These are phyloP conservation scores for Uria aalge DNA, from an alignment of 2,113 vertebrate species.

Conservation along the genomic window DNA sequence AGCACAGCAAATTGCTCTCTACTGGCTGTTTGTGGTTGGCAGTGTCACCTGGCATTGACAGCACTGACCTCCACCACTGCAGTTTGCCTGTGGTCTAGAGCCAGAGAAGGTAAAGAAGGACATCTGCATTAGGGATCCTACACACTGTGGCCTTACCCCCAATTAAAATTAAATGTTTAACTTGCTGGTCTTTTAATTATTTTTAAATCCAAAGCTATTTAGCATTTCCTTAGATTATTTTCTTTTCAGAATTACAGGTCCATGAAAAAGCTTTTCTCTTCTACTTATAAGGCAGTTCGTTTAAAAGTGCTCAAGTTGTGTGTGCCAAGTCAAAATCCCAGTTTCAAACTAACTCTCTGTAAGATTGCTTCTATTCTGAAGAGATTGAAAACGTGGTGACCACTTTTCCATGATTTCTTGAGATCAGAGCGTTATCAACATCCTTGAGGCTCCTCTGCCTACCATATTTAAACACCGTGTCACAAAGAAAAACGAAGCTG, in stretches of 20 bases:
- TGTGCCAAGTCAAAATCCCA: neutral
- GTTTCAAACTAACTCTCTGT: neutral
- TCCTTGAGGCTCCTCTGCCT: neutral
- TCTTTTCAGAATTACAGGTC: neutral
- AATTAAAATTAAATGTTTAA: neutral
- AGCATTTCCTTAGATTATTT: neutral
- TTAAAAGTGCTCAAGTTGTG: neutral
- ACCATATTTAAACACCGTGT: neutral
- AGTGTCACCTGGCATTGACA: fast-evolving
- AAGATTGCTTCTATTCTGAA: neutral
- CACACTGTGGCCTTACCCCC: neutral
- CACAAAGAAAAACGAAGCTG: neutral
- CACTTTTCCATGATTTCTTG: neutral
- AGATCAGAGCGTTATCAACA: neutral
- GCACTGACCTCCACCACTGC: neutral
- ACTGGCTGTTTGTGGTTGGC: neutral
- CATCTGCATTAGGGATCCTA: neutral
- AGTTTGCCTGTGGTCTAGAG: neutral
- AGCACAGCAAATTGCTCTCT: neutral
- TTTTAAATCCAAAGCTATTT: neutral
- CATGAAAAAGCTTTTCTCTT: neutral
- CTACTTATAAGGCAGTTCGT: neutral
- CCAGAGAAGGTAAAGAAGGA: neutral
- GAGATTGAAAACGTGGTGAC: neutral
- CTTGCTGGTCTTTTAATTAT: neutral